Conservation (phyloP, 1,140 invertebrate species). For the Centruroides sculpturatus region DNA sequence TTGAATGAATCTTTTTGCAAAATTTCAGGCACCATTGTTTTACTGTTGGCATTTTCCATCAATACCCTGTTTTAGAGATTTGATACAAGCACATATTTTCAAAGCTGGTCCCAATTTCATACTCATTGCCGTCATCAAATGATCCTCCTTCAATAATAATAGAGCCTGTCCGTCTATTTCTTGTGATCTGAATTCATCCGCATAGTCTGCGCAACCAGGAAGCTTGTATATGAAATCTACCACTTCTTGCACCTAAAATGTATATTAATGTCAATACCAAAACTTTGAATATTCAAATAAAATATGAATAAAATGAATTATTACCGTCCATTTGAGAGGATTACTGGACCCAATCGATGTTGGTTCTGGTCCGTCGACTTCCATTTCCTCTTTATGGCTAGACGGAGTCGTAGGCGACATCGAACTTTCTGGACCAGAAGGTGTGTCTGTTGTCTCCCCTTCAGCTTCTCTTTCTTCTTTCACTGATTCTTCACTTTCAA, state of each 20-base stretch:
- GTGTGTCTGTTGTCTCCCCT: conserved; percentile 6
- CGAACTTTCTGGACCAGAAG: conserved; percentile 12
- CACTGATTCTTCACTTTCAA: neutral
- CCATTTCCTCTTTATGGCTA: conserved; percentile 11
- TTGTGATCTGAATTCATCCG: conserved; percentile 85
- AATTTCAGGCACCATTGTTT: no score
- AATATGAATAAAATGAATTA: no score
- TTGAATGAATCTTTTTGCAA: no score
- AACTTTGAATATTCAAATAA: no score
- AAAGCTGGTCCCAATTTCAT: conserved; percentile 90
- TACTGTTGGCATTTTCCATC: no score
- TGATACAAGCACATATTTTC: conserved; percentile 80
- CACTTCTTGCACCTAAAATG: conserved; percentile 33
- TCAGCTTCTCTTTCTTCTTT: conserved; percentile 8
- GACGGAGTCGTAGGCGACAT: conserved; percentile 15
- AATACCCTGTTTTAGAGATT: conserved; percentile 29
- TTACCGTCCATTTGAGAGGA: no score
- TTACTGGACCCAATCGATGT: no score
- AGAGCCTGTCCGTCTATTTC: conserved; percentile 92
- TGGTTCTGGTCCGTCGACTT: neutral
- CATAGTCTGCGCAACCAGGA: conserved; percentile 79
- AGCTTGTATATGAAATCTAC: conserved; percentile 70
- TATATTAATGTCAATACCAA: no score
- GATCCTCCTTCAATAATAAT: conserved; percentile 84
- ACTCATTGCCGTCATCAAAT: conserved; percentile 83